Evolutionary conservation across 2,113 vertebrate species (phyloP).

Genomic region (Lontra canadensis): DNA sequence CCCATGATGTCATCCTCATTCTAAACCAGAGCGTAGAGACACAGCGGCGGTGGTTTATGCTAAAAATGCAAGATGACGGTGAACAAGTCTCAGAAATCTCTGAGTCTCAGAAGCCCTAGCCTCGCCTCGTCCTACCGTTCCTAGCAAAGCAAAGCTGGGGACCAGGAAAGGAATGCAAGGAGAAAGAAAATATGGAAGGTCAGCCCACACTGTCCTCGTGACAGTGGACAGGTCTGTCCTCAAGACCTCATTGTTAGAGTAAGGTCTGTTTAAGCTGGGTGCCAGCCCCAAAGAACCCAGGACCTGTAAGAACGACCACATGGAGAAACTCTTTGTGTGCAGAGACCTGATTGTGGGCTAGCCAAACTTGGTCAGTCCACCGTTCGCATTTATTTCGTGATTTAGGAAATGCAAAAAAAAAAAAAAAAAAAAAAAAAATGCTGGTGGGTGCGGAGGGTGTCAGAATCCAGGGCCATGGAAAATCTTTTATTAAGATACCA

Average conservation of each 20-base stretch:
- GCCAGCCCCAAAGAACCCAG: fast-evolving
- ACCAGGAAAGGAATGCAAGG: background rate
- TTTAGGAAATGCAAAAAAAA: background rate
- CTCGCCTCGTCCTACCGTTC: fast-evolving
- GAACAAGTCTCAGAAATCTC: background rate
- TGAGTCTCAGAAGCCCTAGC: background rate
- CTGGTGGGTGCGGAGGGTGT: background rate
- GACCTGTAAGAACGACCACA: fast-evolving
- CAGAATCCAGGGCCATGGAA: background rate
- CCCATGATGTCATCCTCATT: background rate
- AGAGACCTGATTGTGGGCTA: background rate
- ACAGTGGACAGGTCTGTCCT: no score
- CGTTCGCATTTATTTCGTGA: background rate
- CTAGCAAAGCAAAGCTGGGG: background rate
- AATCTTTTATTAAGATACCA: background rate
- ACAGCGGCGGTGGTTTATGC: background rate
- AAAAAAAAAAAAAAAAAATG: background rate
- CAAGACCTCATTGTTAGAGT: no score
- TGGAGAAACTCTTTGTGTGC: fast-evolving
- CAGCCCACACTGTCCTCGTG: background rate
- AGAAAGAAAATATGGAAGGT: background rate
- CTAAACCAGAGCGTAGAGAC: background rate
- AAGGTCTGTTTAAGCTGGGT: fast-evolving
- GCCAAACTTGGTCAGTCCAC: fast-evolving
- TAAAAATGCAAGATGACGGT: background rate